Conservation (phyloP, 2,888 invertebrate genomes). For the Scaptomyza caliginosa region DNA sequence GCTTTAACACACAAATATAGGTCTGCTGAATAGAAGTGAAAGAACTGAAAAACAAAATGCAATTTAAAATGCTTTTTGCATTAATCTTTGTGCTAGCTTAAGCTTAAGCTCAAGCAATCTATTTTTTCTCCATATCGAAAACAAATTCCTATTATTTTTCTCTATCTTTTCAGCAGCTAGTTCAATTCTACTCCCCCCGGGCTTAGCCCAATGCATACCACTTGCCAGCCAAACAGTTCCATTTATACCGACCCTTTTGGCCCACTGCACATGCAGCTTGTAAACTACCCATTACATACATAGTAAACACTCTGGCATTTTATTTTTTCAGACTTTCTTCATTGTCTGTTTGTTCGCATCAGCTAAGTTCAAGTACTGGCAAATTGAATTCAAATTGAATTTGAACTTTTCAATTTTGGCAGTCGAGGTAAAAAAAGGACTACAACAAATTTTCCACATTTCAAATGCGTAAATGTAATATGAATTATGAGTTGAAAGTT, state of each 20-base stretch:
- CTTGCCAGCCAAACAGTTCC: constrained; percentile 2
- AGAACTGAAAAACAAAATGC: no score
- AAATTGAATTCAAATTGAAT: constrained; percentile 84
- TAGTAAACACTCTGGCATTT: no score
- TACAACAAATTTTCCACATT: constrained; percentile 50
- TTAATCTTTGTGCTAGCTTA: not conserved
- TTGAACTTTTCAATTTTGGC: constrained; percentile 83
- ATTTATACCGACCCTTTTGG: not conserved
- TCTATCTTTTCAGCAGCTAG: not conserved
- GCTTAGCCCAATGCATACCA: not conserved
- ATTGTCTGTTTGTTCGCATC: constrained; percentile 64
- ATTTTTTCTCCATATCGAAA: not conserved
- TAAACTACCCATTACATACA: constrained; percentile 65
- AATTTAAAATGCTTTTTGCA: not conserved
- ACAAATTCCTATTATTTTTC: constrained; percentile 3
- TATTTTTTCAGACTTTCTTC: constrained; percentile 25
- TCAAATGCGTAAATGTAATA: constrained; percentile 74
- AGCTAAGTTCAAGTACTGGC: constrained; percentile 42
- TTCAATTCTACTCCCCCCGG: no score
- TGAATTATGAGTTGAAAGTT: constrained; percentile 60
- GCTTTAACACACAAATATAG: not conserved
- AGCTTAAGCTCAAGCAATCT: not conserved
- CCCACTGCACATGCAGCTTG: constrained; percentile 4
- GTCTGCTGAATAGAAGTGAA: not conserved
- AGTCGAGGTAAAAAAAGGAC: constrained; percentile 31